A percentile compares a stretch with the other conserved stretches of the same genome.
These are phyloP conservation scores for human DNA, from an alignment of 2,113 vertebrate species.

Conservation along the genomic window DNA sequence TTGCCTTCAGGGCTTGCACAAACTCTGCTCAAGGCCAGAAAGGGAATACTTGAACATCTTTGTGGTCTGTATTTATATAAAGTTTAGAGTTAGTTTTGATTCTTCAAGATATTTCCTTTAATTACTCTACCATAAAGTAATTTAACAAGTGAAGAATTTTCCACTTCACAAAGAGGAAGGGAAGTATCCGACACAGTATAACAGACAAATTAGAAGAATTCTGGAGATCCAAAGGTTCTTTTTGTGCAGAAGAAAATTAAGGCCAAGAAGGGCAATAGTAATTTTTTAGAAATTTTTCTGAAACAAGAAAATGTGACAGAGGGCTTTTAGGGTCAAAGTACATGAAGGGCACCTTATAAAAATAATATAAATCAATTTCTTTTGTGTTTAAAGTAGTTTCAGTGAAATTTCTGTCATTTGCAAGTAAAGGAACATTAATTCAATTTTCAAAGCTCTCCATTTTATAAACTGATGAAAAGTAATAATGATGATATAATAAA, in stretches of 20 bases:
- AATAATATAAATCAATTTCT: background rate
- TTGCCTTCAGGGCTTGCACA: background rate
- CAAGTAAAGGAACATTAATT: background rate
- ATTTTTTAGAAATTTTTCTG: background rate
- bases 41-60: background rate
- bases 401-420: background rate
- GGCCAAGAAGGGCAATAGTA: background rate
- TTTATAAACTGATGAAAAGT: background rate
- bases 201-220: background rate
- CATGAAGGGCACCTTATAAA: background rate
- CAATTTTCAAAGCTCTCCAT: background rate
- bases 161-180: background rate
- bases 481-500: background rate
- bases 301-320: background rate
- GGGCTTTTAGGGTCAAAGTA: background rate
- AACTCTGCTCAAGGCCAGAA: background rate
- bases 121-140: background rate
- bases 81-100: background rate
- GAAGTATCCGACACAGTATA: background rate
- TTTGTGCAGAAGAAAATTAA: background rate
- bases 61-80: background rate
- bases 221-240: background rate
- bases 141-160: background rate
- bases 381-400: background rate
- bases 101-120: background rate